A percentile compares a stretch with the other conserved stretches of the same genome.
These are phyloP conservation scores for Drosophila algonquin DNA, from an alignment of 2,888 invertebrate genomes.

Conservation along the genomic window DNA sequence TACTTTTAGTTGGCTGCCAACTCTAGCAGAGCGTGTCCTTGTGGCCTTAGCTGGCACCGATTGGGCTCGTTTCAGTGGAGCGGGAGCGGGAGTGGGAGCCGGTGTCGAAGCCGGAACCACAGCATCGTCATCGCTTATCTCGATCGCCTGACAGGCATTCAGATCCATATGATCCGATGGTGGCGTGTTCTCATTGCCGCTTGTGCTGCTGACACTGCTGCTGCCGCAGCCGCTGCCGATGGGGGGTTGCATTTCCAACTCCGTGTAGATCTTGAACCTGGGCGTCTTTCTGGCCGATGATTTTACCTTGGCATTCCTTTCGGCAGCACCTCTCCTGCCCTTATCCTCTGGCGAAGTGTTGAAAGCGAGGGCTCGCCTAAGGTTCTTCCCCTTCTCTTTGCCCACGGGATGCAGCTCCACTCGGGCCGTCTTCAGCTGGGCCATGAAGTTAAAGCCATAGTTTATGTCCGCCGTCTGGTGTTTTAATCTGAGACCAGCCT, in stretches of 20 bases:
- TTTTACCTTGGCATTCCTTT: slow-evolving; percentile 1
- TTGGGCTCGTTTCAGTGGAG: neutral
- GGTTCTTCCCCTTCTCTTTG: neutral
- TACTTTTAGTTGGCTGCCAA: neutral
- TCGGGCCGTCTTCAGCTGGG: slow-evolving; percentile 61
- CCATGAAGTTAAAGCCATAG: slow-evolving; percentile 68
- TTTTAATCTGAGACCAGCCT: slow-evolving; percentile 43
- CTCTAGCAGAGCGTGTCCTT: slow-evolving; percentile 6
- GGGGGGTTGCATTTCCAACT: slow-evolving; percentile 31
- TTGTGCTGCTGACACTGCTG: slow-evolving; percentile 13
- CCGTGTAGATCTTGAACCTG: slow-evolving; percentile 54
- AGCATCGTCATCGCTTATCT: slow-evolving; percentile 35
- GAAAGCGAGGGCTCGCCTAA: slow-evolving; percentile 67
- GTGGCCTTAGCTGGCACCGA: slow-evolving; percentile 2
- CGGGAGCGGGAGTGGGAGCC: neutral
- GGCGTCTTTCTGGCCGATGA: slow-evolving; percentile 22
- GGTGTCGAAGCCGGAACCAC: neutral
- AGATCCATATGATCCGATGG: slow-evolving; percentile 38
- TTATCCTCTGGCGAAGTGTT: slow-evolving; percentile 56
- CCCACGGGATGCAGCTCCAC: slow-evolving; percentile 45
- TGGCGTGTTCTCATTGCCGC: slow-evolving; percentile 23
- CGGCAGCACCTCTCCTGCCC: neutral
- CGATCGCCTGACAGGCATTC: slow-evolving; percentile 63
- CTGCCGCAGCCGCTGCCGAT: slow-evolving; percentile 6
- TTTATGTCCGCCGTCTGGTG: slow-evolving; percentile 56